These are phyloP conservation scores for Trichogramma evanescens DNA, from an alignment of 2,888 invertebrate species.

Conservation along the genomic window DNA sequence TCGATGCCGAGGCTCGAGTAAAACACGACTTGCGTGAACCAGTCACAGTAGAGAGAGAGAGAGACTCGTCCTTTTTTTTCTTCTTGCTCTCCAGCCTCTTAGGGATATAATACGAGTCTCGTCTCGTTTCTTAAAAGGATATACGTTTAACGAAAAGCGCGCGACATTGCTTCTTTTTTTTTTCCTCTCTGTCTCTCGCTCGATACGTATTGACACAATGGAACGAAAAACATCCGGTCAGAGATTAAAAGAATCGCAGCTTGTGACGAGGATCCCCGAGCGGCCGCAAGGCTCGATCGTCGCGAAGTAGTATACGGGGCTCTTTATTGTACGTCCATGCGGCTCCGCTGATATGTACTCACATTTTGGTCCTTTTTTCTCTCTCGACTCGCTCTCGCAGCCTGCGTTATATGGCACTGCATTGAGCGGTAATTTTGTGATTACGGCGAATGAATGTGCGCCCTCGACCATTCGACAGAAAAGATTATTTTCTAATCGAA, in stretches of 20 bases:
- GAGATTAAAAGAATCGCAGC: conserved; percentile 14
- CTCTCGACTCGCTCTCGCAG: neutral
- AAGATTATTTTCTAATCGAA: conserved; percentile 16
- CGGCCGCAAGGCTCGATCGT: neutral
- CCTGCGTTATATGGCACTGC: neutral
- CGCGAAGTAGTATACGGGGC: neutral
- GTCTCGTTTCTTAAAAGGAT: too few species aligned
- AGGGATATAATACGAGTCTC: too few species aligned
- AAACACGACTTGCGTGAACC: too few species aligned
- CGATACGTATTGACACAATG: neutral
- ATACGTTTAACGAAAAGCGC: too few species aligned
- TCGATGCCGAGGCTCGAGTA: too few species aligned
- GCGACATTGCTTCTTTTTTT: neutral
- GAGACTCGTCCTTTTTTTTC: too few species aligned
- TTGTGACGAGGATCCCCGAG: neutral
- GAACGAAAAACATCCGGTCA: conserved; percentile 11
- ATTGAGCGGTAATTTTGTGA: conserved; percentile 4
- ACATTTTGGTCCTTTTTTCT: neutral
- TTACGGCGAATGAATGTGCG: too few species aligned
- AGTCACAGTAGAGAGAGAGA: too few species aligned
- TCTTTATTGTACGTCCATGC: conserved; percentile 7
- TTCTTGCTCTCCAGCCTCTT: too few species aligned
- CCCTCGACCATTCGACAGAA: neutral
- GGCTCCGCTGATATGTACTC: neutral
- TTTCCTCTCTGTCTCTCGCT: neutral